Percentiles rank a stretch among this genome's conserved stretches.
phyloP scores from a whole-genome alignment of 2,888 invertebrate species.

The Apodemia zela region DNA sequence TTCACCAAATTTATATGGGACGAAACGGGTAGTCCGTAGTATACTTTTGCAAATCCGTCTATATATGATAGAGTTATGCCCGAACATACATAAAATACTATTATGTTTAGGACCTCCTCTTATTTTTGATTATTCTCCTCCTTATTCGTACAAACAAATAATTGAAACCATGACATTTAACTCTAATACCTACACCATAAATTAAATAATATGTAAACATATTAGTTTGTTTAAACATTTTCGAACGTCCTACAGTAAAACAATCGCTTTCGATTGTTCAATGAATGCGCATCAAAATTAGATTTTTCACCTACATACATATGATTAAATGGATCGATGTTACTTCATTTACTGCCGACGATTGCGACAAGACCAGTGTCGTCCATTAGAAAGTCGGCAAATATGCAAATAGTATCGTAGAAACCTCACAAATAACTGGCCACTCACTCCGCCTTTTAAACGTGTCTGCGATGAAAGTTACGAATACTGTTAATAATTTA shows the following conservation, averaged over 20 bases:
- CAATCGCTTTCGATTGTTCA: conserved; percentile 16
- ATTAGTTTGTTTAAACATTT: not conserved
- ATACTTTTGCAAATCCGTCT: too few relatives aligned
- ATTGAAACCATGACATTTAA: not conserved
- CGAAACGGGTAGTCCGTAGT: too few relatives aligned
- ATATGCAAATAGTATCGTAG: conserved; percentile 81
- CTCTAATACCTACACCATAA: not conserved
- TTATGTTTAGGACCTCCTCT: too few relatives aligned
- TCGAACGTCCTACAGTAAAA: conserved; percentile 1
- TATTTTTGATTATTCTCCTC: too few relatives aligned
- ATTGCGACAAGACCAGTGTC: conserved; percentile 78
- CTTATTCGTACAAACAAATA: too few relatives aligned
- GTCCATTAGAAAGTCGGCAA: conserved; percentile 80
- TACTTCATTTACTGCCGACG: conserved; percentile 70
- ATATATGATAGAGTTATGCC: too few relatives aligned
- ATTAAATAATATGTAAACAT: not conserved
- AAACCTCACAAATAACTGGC: conserved; percentile 80
- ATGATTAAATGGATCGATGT: conserved; percentile 75
- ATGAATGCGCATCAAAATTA: conserved; percentile 17
- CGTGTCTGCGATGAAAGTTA: conserved; percentile 78
- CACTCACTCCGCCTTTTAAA: conserved; percentile 75
- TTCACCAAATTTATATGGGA: too few relatives aligned
- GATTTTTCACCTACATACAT: conserved; percentile 32
- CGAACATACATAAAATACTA: too few relatives aligned
- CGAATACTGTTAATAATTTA: conserved; percentile 74